phyloP scores from a whole-genome alignment of 2,113 vertebrate species.

The Petroica traversi region DNA sequence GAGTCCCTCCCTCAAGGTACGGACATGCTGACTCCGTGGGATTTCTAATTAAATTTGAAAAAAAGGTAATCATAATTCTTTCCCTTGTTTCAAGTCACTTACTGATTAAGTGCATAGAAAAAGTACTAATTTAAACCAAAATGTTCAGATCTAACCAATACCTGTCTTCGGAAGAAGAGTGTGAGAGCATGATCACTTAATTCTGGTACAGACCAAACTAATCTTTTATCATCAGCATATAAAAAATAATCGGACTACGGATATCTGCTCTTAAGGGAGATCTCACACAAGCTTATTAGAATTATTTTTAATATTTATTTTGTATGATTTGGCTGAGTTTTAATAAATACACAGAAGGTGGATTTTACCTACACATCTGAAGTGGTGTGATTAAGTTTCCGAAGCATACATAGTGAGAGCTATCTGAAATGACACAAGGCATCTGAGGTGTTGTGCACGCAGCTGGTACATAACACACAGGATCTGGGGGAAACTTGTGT shows the following conservation, averaged over 20 bases:
- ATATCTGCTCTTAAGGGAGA: neutral
- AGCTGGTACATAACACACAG: neutral
- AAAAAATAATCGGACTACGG: neutral
- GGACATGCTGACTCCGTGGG: neutral
- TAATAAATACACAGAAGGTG: neutral
- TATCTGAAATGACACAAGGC: neutral
- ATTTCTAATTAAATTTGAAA: constrained; percentile 18
- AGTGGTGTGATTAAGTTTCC: neutral
- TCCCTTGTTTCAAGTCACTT: neutral
- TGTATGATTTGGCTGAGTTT: neutral
- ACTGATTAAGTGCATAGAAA: neutral
- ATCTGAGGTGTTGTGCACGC: neutral
- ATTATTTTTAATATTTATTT: neutral
- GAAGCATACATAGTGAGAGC: neutral
- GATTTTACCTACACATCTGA: neutral
- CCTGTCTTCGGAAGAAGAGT: neutral
- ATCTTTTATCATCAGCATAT: neutral
- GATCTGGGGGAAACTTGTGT: neutral
- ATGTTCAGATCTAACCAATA: neutral
- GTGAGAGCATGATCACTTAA: neutral
- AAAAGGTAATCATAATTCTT: neutral
- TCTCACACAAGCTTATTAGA: neutral
- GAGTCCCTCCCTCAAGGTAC: neutral
- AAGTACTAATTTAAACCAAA: neutral
- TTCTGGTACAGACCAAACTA: neutral